Evolutionary conservation across 2,888 invertebrate species (phyloP).

Genomic region (Lithophane semibrunnea): DNA sequence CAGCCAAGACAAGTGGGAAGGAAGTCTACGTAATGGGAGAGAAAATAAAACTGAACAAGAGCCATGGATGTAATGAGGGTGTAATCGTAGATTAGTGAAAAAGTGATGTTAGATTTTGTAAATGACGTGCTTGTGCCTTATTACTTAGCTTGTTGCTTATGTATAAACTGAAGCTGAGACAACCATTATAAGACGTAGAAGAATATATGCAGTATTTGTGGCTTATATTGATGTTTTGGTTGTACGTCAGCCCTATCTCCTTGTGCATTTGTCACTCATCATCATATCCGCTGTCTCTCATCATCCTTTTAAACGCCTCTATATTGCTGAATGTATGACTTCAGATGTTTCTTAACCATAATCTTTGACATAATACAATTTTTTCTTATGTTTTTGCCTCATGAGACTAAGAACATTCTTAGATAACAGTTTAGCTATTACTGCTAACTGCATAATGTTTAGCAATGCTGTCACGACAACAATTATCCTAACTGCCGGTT

Average conservation of each 20-base stretch:
- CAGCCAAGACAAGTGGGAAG: constrained; percentile 14
- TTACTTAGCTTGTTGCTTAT: too few species aligned
- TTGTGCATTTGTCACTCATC: too few species aligned
- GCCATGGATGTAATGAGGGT: not conserved
- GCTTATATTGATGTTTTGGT: too few species aligned
- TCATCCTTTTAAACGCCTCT: too few species aligned
- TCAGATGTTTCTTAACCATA: too few species aligned
- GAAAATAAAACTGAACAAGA: not conserved
- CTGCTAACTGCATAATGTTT: constrained; percentile 35
- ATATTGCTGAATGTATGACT: too few species aligned
- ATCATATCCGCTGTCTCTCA: too few species aligned
- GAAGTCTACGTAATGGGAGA: constrained; percentile 1
- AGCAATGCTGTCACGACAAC: constrained; percentile 41
- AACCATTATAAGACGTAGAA: too few species aligned
- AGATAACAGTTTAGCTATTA: constrained; percentile 26
- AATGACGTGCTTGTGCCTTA: too few species aligned
- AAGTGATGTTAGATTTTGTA: not conserved
- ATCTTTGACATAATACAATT: not conserved
- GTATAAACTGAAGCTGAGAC: too few species aligned
- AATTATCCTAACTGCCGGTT: constrained; percentile 51
- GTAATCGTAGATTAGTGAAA: not conserved
- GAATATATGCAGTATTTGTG: too few species aligned
- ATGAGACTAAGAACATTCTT: constrained; percentile 19
- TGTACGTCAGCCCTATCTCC: too few species aligned
- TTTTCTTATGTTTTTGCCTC: constrained; percentile 6